Conservation (phyloP, 1,140 invertebrate genomes). For the Leptinotarsa defecta region DNA sequence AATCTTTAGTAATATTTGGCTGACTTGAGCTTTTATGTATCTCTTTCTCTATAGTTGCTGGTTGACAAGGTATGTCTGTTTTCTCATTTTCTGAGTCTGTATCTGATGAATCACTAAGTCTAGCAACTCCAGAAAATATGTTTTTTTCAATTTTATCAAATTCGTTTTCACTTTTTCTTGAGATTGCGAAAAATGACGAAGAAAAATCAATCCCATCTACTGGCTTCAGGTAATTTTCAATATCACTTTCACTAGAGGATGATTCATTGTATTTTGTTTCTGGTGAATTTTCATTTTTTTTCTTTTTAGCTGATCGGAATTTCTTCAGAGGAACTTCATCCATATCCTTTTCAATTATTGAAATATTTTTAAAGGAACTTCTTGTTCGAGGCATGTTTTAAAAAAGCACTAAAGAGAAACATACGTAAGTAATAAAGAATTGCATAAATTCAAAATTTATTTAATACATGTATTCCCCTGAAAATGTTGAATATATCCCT, state of each 20-base stretch:
- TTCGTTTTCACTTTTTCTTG: conserved; percentile 35
- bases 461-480: too few species aligned
- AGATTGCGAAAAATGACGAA: conserved; percentile 52
- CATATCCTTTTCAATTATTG: conserved; percentile 29
- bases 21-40: too few species aligned
- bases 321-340: conserved; percentile 25
- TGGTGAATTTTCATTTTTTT: conserved; percentile 7
- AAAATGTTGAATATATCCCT: too few species aligned
- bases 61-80: conserved; percentile 10
- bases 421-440: too few species aligned
- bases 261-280: conserved; percentile 9
- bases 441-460: too few species aligned
- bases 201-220: conserved; percentile 57
- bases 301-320: neutral
- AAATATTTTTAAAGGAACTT: neutral
- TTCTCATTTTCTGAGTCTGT: conserved; percentile 43
- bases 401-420: too few species aligned
- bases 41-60: neutral
- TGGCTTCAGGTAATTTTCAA: conserved; percentile 57
- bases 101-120: conserved; percentile 41
- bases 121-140: conserved; percentile 40
- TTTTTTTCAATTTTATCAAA: conserved; percentile 53
- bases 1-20: neutral
- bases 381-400: conserved; percentile 7
- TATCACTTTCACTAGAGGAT: conserved; percentile 57